phyloP scores from a whole-genome alignment of 2,113 vertebrate genomes.

The Bubo scandiacus region DNA sequence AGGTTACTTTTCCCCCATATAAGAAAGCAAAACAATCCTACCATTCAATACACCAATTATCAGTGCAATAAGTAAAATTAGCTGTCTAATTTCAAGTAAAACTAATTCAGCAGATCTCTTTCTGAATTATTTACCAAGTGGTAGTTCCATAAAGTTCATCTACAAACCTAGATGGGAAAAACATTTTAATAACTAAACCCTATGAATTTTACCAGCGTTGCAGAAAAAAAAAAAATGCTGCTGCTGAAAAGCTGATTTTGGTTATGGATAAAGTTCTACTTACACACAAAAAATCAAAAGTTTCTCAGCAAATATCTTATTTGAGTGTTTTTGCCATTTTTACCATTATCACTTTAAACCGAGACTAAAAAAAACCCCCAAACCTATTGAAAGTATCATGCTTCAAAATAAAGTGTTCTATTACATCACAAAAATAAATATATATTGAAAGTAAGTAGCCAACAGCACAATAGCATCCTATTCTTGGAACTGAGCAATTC shows the following conservation, averaged over 20 bases:
- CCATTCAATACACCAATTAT: not conserved
- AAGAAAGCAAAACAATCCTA: not conserved
- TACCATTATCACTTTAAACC: not conserved
- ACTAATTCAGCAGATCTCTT: not conserved
- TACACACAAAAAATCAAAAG: accelerated
- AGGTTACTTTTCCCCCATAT: not conserved
- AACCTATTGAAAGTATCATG: not conserved
- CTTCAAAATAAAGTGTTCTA: not conserved
- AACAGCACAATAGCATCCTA: not conserved
- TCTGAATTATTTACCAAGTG: not conserved
- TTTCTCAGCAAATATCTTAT: not conserved
- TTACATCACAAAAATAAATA: not conserved
- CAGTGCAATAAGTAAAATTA: not conserved
- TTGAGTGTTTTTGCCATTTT: not conserved
- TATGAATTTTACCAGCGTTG: not conserved
- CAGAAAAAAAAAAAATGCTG: not conserved
- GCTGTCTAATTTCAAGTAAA: not conserved
- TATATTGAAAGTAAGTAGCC: not conserved
- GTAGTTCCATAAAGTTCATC: not conserved
- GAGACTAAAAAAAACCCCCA: not conserved
- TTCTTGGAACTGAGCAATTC: not conserved
- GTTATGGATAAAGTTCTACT: not conserved
- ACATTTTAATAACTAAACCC: not conserved
- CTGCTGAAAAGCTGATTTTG: not conserved
- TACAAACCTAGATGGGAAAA: not conserved